Evolutionary conservation across 2,888 invertebrate genomes (phyloP).

Genomic region (Xestia ashworthii): DNA sequence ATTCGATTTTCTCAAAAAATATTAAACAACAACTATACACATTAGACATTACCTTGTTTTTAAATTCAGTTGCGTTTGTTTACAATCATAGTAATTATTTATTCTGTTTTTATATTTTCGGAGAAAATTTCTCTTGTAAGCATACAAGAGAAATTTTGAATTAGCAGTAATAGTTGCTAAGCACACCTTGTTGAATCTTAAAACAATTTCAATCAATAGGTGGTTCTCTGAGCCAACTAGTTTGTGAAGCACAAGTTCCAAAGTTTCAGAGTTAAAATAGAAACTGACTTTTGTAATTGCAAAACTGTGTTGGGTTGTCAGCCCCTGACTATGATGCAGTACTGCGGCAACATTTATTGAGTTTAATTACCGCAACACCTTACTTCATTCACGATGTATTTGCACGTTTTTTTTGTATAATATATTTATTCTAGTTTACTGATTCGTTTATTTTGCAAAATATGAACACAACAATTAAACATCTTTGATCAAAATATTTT

Average conservation of each 20-base stretch:
- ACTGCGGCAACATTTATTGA: slow-evolving; percentile 72
- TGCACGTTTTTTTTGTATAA: slow-evolving; percentile 45
- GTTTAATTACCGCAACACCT: slow-evolving; percentile 74
- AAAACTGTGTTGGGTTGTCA: slow-evolving; percentile 47
- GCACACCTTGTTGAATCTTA: background rate
- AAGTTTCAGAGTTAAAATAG: background rate
- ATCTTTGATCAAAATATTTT: background rate
- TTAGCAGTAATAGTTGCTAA: background rate
- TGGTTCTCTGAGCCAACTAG: background rate
- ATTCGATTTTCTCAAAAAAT: too few relatives aligned
- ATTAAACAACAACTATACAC: too few relatives aligned
- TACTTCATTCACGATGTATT: slow-evolving; percentile 60
- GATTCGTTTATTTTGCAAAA: background rate
- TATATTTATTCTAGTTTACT: slow-evolving; percentile 5
- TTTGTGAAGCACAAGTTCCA: background rate
- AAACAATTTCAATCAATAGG: background rate
- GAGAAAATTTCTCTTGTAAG: too few relatives aligned
- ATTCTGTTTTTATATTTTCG: background rate
- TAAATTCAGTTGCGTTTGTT: background rate
- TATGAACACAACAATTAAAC: background rate
- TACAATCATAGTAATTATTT: background rate
- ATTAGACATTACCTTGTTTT: too few relatives aligned
- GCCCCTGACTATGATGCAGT: slow-evolving; percentile 75
- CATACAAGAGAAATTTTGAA: background rate
- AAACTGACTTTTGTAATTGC: background rate